Base-by-base conservation (phyloP, 1,140 invertebrate species). In the Atopsyche davidsoni region DNA sequence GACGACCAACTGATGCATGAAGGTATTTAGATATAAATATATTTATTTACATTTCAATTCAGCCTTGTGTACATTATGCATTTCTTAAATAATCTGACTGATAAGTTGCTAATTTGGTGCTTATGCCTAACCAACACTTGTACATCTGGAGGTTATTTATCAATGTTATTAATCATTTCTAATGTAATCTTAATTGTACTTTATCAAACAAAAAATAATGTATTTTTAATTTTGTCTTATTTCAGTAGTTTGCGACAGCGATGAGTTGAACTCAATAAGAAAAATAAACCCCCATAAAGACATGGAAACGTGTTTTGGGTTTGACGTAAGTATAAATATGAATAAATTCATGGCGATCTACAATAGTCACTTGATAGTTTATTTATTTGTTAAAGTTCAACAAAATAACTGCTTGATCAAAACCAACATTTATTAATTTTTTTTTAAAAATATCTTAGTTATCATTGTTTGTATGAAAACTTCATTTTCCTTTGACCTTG, bases 241-340 rank as follows among this genome's bases (percentile, higher is more conserved):
- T 3, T 21, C 16, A 56, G 3, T 39, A 60, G 48, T 52, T 64
- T 57, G 64, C 23, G 62, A 63, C 13, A 58, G 54, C 24, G 48
- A 34, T 6, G 66, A 65, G 11, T 49, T 64, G 11, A 18, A 66
- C 41, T 45, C 61, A 46, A 52, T 64, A 2, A 62, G 74, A 57
- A 52, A 66, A 61, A 55, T 63, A 2, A 68, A 67, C 17, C 66
- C 73, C 13, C 63, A 68, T 14, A 81, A 82, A 58, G 85, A 87
- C 60, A 85, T 88, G 72, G 79, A 83, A 59, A 88, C 82, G 28
- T 91, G 87, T 63, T 92, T 92, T 64, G 89, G 88, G 13, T 92
- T 92, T 73, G 87, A 90, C 68, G 87, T 86, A 64, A 77, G 79
- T 66, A 61, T n/a, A n/a, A n/a, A n/a, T n/a, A n/a, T n/a, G n/a